Evolutionary conservation across 1,140 invertebrate species (phyloP), one percentile per base, ranked within the genome.

Genomic region (Drosophila navojoa): DNA sequence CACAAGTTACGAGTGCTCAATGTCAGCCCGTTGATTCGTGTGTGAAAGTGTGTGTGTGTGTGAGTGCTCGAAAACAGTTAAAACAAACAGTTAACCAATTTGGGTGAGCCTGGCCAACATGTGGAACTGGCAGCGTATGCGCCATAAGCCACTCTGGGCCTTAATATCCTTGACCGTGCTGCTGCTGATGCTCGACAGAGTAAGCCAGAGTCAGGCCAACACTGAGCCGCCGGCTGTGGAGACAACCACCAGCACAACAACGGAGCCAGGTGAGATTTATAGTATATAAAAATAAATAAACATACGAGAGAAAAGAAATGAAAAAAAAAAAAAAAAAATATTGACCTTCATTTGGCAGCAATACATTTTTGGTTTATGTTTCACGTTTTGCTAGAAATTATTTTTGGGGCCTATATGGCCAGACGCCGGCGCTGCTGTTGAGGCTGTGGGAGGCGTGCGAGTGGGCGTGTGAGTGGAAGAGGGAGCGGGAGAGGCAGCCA

Each of bases 131-230:
- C 84, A 86, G 61, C 81, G 78, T 63, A 66, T 91, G 79, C 81
- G 90, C 40, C 90, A 91, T 67, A 91, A 87, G 70, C 90, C 90
- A 47, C 82, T 91, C 29, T 91, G 85, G 77, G 77, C 85, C 4
- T 62, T 91, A 42, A 77, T 91, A 78, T 77, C 82, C 81, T 74
- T 91, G 75, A 81, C 82, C 70, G 69, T 91, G 57, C 81, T 90
- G 63, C 71, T 87, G 67, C 71, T 90, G 54, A 77, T 81, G 68
- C 69, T 91, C 75, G 90, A 91, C 70, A 90, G 47, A 22, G 47
- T 49, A 1, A 49, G 47, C 47, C 47, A 87, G 61, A 90, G 90
- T 49, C 77, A 81, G 61, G 81, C 82, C 68, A 91, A 80, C 61
- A 84, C 85, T 42, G 85, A 91, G 67, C 76, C 66, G 45, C 66